Base-by-base conservation (phyloP, 1,140 invertebrate genomes). In the Drosophila saltans region DNA sequence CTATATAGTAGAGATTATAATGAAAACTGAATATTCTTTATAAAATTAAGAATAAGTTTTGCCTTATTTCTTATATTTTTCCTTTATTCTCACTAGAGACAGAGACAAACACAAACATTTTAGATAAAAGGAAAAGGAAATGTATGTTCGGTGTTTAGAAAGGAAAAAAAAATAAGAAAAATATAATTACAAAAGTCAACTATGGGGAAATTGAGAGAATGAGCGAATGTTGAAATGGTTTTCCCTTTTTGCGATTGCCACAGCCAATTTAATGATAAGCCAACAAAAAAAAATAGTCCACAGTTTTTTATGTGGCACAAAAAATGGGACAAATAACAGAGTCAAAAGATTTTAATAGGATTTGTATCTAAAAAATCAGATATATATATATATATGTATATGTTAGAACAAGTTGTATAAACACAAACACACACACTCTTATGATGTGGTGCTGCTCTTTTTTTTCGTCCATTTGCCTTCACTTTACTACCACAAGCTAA, bases 261-360 rank as follows among this genome's bases (percentile, higher is more conserved):
- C 33, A 45, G 55, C 57, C 72, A 58, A 75, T 74, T 75, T 62
- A 75, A 43, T 68, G 58, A 62, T 68, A 52, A 52, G 26, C 21
- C 45, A 26, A 52, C 24, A 48, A 21, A 24, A 24, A 24, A 67
- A 62, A 75, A 33, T 45, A 69, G 43, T 40, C 40, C 59, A 30
- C 48, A 57, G 24, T 61, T 48, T 45, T 45, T 45, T 45, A 21
- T 52, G 45, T 10, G 21, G 52, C 52, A 45, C 9, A 21, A 30
- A 40, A 39, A 26, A 40, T 36, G 33, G 33, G 6, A 40, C 6
- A 30, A 62, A 43, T 33, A 1, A 10, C 7, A 10, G 61, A 41
- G 28, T 10, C 26, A 21, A 26, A 28, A 4, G 45, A 33, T 7
- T 28, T 41, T 30, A 48, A 48, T 10, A n/a, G 21, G 11, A 52